Evolutionary conservation across 2,888 invertebrate species (phyloP).

Genomic region (Sphaerophoria taeniata): DNA sequence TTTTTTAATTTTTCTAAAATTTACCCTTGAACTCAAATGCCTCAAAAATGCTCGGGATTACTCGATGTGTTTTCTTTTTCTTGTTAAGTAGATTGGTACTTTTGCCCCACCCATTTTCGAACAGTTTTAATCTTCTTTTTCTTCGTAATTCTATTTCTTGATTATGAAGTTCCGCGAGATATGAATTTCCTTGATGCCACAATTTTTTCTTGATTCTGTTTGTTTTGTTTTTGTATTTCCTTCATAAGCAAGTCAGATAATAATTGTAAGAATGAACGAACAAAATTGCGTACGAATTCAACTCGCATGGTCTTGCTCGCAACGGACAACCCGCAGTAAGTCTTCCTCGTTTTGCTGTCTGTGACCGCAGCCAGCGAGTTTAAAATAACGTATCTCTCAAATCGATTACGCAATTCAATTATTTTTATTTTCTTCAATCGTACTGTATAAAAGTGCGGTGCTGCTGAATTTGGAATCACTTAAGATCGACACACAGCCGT

Average conservation of each 20-base stretch:
- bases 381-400: slow-evolving; percentile 23
- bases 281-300: not conserved
- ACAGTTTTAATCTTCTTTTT: slow-evolving; percentile 26
- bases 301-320: not conserved
- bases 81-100: not conserved
- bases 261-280: slow-evolving; percentile 4
- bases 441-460: slow-evolving; percentile 15
- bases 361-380: too few species aligned
- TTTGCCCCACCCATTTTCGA: slow-evolving; percentile 12
- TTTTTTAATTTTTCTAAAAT: not conserved
- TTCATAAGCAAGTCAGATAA: slow-evolving; percentile 6
- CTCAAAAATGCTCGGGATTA: not conserved
- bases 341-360: slow-evolving; percentile 48
- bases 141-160: not conserved
- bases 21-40: slow-evolving; percentile 37
- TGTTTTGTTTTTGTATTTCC: not conserved
- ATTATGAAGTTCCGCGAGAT: slow-evolving; percentile 25
- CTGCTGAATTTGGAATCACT: slow-evolving; percentile 25
- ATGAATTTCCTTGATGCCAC: slow-evolving; percentile 27
- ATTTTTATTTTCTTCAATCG: slow-evolving; percentile 28
- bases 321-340: not conserved
- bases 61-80: not conserved
- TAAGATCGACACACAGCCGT: not conserved
- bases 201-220: not conserved
- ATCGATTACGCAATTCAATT: slow-evolving; percentile 56